These are phyloP conservation scores for Agrilus cyanescens DNA, from an alignment of 2,888 invertebrate species.

Conservation along the genomic window DNA sequence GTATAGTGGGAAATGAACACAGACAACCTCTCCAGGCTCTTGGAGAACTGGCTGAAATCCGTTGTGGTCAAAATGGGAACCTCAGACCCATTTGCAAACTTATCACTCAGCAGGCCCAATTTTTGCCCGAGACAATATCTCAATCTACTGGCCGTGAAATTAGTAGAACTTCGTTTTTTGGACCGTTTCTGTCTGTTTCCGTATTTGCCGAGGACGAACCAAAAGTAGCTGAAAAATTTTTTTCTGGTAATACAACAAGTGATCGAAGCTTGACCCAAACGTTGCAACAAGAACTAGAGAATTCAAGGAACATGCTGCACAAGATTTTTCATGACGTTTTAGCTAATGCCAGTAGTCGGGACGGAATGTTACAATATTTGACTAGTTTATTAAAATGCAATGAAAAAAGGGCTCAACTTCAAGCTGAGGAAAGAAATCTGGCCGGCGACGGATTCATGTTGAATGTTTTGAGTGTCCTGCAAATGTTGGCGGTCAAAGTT, in stretches of 20 bases:
- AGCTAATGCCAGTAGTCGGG: slow-evolving; percentile 69
- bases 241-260: slow-evolving; percentile 40
- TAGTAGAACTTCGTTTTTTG: slow-evolving; percentile 72
- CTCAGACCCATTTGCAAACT: slow-evolving; percentile 67
- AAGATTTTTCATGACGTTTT: slow-evolving; percentile 74
- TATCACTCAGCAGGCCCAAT: slow-evolving; percentile 55
- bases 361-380: slow-evolving; percentile 68
- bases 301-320: slow-evolving; percentile 63
- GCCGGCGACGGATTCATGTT: slow-evolving; percentile 94
- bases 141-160: slow-evolving; percentile 66
- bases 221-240: slow-evolving; percentile 69
- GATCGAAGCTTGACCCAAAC: slow-evolving; percentile 58
- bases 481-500: slow-evolving; percentile 80
- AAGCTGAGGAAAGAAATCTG: slow-evolving; percentile 74
- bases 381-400: slow-evolving; percentile 67
- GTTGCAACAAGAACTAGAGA: slow-evolving; percentile 69
- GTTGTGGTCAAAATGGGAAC: slow-evolving; percentile 37
- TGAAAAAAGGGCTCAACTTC: slow-evolving; percentile 79
- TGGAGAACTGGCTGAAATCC: slow-evolving; percentile 69
- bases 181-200: slow-evolving; percentile 84
- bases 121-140: slow-evolving; percentile 59
- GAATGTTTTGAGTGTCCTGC: slow-evolving; percentile 83
- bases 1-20: slow-evolving; percentile 56
- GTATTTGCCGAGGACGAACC: slow-evolving; percentile 90
- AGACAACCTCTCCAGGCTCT: slow-evolving; percentile 46